Percentiles rank a stretch among this genome's conserved stretches.
Evolutionary conservation across 1,140 invertebrate genomes (phyloP).

Genomic region (Drosophila cardini): DNA sequence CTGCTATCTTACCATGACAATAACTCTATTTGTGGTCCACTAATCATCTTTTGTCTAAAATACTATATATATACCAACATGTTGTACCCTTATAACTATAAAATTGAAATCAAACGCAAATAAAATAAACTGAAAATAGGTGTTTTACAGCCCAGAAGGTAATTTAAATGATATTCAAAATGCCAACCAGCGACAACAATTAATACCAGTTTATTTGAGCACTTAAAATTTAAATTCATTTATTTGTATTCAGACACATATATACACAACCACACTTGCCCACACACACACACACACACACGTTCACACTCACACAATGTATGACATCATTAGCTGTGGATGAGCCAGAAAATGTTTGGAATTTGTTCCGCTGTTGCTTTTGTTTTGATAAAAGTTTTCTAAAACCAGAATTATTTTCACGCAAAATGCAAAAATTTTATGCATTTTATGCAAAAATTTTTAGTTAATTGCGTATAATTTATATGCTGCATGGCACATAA

Average conservation of each 20-base stretch:
- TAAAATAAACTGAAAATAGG: constrained; percentile 49
- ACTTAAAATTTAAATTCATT: constrained; percentile 77
- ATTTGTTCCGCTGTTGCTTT: constrained; percentile 26
- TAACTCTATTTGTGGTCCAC: constrained; percentile 34
- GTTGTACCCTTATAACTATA: constrained; percentile 35
- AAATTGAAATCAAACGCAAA: constrained; percentile 61
- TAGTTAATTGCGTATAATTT: constrained; percentile 78
- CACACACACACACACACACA: neutral
- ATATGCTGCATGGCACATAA: constrained; percentile 79
- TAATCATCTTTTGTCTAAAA: constrained; percentile 55
- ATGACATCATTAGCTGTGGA: constrained; percentile 55
- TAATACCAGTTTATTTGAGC: constrained; percentile 68
- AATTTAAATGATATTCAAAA: constrained; percentile 61
- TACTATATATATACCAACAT: constrained; percentile 16
- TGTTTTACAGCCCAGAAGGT: constrained; percentile 32
- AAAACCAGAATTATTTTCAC: constrained; percentile 52
- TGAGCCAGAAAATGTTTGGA: constrained; percentile 35
- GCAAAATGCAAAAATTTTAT: constrained; percentile 60
- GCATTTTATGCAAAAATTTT: constrained; percentile 71
- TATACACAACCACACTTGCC: no score
- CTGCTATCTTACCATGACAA: constrained; percentile 44
- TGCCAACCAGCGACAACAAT: constrained; percentile 71
- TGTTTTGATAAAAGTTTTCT: constrained; percentile 58
- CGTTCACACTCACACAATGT: constrained; percentile 12
- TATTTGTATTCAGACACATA: constrained; percentile 40